phyloP scores from a whole-genome alignment of 2,888 invertebrate genomes.

The Cacoxenus indagator region DNA sequence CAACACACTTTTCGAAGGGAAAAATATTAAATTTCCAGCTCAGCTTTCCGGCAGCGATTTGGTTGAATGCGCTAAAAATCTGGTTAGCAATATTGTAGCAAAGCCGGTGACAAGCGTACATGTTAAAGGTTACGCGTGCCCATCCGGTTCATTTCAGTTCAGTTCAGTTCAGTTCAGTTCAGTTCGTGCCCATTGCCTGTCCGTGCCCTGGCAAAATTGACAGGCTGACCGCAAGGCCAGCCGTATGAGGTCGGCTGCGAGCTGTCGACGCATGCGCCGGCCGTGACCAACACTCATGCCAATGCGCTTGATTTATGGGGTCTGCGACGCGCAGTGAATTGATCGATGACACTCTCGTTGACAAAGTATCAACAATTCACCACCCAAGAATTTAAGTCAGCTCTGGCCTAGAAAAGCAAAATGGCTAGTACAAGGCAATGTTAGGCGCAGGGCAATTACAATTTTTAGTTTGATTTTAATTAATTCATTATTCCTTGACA shows the following conservation, averaged over 20 bases:
- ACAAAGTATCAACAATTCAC: no score
- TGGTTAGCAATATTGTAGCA: slow-evolving; percentile 38
- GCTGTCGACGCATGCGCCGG: slow-evolving; percentile 52
- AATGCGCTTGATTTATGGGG: no score
- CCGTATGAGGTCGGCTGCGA: slow-evolving; percentile 37
- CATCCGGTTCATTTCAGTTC: no score
- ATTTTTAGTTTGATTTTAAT: no score
- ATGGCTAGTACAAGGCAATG: no score
- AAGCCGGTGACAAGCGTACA: slow-evolving; percentile 21
- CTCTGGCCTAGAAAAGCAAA: no score
- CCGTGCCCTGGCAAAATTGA: slow-evolving; percentile 5
- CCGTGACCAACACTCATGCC: slow-evolving; percentile 29
- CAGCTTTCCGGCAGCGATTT: neutral
- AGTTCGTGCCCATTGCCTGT: slow-evolving; percentile 57
- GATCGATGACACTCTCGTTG: no score
- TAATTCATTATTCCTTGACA: no score
- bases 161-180: no score
- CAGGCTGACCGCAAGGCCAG: slow-evolving; percentile 30
- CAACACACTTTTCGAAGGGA: neutral
- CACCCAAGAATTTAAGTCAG: no score
- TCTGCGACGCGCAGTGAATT: no score
- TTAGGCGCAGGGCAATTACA: no score
- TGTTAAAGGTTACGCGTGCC: slow-evolving; percentile 65
- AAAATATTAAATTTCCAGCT: neutral
- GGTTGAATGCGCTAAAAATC: slow-evolving; percentile 52